phyloP scores from a whole-genome alignment of 2,797 vertebrate species.

The Pangasius krempfi region DNA sequence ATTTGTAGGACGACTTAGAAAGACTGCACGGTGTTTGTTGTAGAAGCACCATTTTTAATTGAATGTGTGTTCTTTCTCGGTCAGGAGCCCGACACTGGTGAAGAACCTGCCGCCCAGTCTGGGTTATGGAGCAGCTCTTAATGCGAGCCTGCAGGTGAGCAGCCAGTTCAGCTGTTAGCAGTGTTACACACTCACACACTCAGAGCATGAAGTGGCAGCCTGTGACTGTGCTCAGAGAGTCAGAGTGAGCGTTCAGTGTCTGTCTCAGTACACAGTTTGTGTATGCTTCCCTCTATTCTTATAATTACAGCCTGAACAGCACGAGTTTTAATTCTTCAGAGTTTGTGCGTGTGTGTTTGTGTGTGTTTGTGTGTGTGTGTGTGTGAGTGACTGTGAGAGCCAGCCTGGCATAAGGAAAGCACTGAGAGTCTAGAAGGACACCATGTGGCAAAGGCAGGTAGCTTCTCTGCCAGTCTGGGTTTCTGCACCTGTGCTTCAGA shows the following conservation, averaged over 20 bases:
- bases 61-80: conserved; percentile 19
- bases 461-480: conserved; percentile 73
- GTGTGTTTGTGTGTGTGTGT: not conserved
- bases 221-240: not conserved
- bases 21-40: not conserved
- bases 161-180: not conserved
- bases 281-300: conserved; percentile 12
- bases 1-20: not conserved
- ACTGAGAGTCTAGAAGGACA: conserved; percentile 92
- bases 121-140: conserved; percentile 96
- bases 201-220: conserved; percentile 10
- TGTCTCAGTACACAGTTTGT: conserved; percentile 36
- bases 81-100: conserved; percentile 96
- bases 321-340: conserved; percentile 14
- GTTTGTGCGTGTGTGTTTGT: conserved; percentile 3
- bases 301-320: conserved; percentile 34
- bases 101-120: conserved; percentile 98
- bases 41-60: not conserved
- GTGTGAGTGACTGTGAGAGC: conserved; percentile 10
- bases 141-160: conserved; percentile 95
- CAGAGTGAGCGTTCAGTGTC: not conserved
- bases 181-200: conserved; percentile 39
- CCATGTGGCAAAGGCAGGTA: conserved; percentile 94
- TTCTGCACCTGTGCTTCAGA: conserved; percentile 70
- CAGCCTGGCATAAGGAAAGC: conserved; percentile 69